These are phyloP conservation scores for Aplocera efformata DNA, from an alignment of 2,888 invertebrate species.

Conservation along the genomic window DNA sequence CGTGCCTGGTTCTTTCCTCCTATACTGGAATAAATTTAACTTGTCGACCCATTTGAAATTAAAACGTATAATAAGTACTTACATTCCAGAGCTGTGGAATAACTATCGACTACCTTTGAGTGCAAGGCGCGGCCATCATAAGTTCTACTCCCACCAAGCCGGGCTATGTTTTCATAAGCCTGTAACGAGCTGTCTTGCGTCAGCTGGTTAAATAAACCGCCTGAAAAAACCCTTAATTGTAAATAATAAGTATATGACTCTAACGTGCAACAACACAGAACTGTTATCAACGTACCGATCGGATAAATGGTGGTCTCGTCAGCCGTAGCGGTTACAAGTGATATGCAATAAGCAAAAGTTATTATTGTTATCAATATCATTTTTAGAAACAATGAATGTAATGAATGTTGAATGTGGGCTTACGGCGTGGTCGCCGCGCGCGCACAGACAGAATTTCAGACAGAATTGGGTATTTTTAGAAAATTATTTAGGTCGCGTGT, in stretches of 20 bases:
- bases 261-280: not conserved
- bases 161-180: slow-evolving; percentile 50
- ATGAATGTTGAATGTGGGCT: slow-evolving; percentile 34
- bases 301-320: slow-evolving; percentile 46
- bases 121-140: slow-evolving; percentile 50
- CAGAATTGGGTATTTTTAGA: slow-evolving; percentile 72
- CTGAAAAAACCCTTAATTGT: slow-evolving; percentile 40
- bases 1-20: no score
- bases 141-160: slow-evolving; percentile 39
- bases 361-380: slow-evolving; percentile 35
- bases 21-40: no score
- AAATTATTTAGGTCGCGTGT: slow-evolving; percentile 67
- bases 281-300: slow-evolving; percentile 46
- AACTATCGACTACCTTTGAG: slow-evolving; percentile 54
- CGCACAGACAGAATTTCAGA: slow-evolving; percentile 57
- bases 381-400: slow-evolving; percentile 29
- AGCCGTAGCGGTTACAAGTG: slow-evolving; percentile 29
- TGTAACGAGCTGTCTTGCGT: slow-evolving; percentile 43
- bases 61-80: no score
- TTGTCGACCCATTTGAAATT: no score
- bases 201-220: slow-evolving; percentile 70
- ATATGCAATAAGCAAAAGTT: slow-evolving; percentile 34
- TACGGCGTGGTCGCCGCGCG: slow-evolving; percentile 50
- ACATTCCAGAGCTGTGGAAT: slow-evolving; percentile 64
- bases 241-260: not conserved